Evolutionary conservation across 2,797 vertebrate species (phyloP), one percentile per base, ranked within the genome.

Genomic region (Eulemur coronatus): DNA sequence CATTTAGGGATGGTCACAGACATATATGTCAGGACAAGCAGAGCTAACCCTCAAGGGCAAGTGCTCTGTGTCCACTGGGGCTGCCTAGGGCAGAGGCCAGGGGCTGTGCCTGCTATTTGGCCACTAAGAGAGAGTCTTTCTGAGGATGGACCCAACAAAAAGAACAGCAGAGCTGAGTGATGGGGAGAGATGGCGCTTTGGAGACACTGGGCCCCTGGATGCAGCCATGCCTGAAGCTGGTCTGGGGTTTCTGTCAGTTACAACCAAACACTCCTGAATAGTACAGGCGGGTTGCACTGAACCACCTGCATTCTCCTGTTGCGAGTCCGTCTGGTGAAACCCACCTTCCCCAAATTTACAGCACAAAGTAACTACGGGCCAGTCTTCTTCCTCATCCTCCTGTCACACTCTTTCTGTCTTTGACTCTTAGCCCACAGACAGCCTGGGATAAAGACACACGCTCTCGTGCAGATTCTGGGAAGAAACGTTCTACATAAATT

Each of bases 341-440:
- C 12, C 22, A 33, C 26, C 41, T 7, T 20, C 26, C 9, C 12
- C 43, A 43, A 2, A 35, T 7, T 55, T 4, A 14, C 72, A 43
- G 48, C 41, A 20, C 43, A 33, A 24, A 20, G 57, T 0, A 13
- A 13, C 2, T 0, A 1, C 1, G 1, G 50, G 24, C 30, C 15
- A 0, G 33, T 2, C n/a, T 26, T 35, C 63, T 26, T 24, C 30
- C 38, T 57, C 2, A 0, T 20, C 46, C 33, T 48, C 33, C n/a
- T 28, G 0, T 6, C 41, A 5, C 38, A 10, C 59, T 50, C 20
- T 4, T 67, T 1, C 20, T n/a, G 13, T 46, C 15, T 50, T 41
- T 24, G 81, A 67, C 41, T 61, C 50, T 48, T 18, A 63, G 18
- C 57, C 12, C 15, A 22, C 73, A 48, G 50, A 7, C 0, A 1